phyloP scores from a whole-genome alignment of 1,140 invertebrate genomes.

The Penaeus japonicus region DNA sequence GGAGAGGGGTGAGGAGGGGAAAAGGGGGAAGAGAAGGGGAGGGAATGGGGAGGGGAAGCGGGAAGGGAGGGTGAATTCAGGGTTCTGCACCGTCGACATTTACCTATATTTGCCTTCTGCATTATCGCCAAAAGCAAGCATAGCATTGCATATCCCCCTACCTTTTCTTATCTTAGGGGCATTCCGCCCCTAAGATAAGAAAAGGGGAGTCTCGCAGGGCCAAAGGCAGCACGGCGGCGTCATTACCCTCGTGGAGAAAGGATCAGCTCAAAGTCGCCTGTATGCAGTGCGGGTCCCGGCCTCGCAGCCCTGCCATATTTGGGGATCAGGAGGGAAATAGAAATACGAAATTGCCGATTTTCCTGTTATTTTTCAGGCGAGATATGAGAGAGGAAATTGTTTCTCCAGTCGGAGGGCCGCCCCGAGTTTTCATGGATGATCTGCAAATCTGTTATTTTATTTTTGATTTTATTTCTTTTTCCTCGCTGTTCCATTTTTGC shows the following conservation, averaged over 20 bases:
- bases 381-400: constrained; percentile 55
- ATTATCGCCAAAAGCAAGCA: no score
- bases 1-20: not conserved
- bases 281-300: not conserved
- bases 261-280: not conserved
- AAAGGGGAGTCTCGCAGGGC: no score
- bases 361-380: constrained; percentile 55
- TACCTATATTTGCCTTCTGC: no score
- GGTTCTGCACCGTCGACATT: not conserved
- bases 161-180: no score
- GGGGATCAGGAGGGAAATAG: constrained; percentile 55
- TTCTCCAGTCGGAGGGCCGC: constrained; percentile 31
- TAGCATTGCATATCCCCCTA: no score
- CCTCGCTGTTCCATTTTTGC: no score
- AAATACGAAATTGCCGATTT: constrained; percentile 57
- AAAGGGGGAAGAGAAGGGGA: not conserved
- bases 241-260: not conserved
- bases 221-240: not conserved
- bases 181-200: no score
- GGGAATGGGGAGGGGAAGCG: not conserved
- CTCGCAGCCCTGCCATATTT: constrained; percentile 29
- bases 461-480: no score
- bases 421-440: constrained; percentile 28
- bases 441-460: constrained; percentile 2
- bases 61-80: not conserved